Percentiles rank a stretch among this genome's conserved stretches.
These are phyloP conservation scores for Cynopterus brachyotis DNA, from an alignment of 2,113 vertebrate genomes.

Conservation along the genomic window DNA sequence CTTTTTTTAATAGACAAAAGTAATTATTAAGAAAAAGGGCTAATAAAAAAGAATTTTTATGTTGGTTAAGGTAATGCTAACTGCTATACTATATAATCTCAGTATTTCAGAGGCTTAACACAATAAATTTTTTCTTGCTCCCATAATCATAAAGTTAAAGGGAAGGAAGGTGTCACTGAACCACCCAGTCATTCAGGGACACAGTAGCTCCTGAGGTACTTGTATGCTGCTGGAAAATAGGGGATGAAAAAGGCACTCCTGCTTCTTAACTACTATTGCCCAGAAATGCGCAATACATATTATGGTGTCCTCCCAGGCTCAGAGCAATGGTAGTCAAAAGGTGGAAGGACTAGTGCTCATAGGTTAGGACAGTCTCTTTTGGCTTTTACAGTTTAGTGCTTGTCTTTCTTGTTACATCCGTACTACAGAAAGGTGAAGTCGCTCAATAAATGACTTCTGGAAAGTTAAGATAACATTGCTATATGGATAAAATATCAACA, in stretches of 20 bases:
- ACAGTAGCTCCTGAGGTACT: neutral
- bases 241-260: neutral
- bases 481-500: neutral
- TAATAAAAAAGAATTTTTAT: neutral
- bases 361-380: neutral
- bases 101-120: neutral
- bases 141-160: neutral
- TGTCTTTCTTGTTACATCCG: neutral
- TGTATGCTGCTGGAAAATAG: neutral
- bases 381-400: neutral
- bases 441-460: neutral
- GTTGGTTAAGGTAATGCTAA: neutral
- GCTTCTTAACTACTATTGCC: neutral
- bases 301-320: neutral
- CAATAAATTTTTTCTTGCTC: neutral
- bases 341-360: neutral
- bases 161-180: neutral
- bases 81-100: neutral
- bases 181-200: neutral
- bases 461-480: neutral
- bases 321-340: neutral
- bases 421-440: neutral
- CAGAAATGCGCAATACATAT: neutral
- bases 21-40: neutral
- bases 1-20: constrained; percentile 26